Evolutionary conservation across 2,888 invertebrate species (phyloP).

Genomic region (Marronus borbonicus): DNA sequence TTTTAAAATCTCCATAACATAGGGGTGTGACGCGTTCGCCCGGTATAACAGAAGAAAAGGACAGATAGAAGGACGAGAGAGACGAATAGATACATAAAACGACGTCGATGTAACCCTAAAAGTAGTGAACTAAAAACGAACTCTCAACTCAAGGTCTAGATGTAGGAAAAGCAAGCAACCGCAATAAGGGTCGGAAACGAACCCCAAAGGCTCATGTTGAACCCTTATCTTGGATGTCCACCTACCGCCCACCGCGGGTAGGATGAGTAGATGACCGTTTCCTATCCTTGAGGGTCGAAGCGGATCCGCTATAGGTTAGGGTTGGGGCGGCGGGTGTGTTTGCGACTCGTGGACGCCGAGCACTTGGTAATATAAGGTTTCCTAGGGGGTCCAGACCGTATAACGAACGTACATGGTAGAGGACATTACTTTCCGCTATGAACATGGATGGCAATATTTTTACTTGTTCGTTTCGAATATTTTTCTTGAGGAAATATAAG

Average conservation of each 20-base stretch:
- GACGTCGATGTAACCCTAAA: conserved; percentile 47
- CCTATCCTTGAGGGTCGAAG: conserved; percentile 61
- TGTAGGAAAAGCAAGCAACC: conserved; percentile 61
- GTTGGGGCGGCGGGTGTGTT: conserved; percentile 50
- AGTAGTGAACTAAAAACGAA: conserved; percentile 52
- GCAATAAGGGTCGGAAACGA: conserved; percentile 62
- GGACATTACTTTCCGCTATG: conserved; percentile 52
- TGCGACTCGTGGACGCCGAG: conserved; percentile 62
- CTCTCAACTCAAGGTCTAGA: conserved; percentile 53
- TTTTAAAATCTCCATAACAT: conserved; percentile 35
- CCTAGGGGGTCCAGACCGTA: conserved; percentile 59
- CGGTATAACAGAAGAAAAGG: conserved; percentile 17
- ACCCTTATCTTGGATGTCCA: conserved; percentile 63
- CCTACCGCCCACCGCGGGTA: conserved; percentile 56
- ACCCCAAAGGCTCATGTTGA: conserved; percentile 60
- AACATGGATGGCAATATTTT: conserved; percentile 23
- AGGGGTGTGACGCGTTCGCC: not conserved
- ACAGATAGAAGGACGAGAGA: conserved; percentile 5
- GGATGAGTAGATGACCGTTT: conserved; percentile 59
- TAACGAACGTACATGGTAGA: conserved; percentile 53
- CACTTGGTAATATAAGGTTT: conserved; percentile 64
- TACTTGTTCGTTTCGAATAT: conserved; percentile 32
- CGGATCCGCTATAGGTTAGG: conserved; percentile 55
- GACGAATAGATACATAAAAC: conserved; percentile 41
- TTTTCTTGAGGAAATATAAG: not conserved